Base-by-base conservation (phyloP, 2,888 invertebrate genomes). In the Odontomyia ornata region DNA sequence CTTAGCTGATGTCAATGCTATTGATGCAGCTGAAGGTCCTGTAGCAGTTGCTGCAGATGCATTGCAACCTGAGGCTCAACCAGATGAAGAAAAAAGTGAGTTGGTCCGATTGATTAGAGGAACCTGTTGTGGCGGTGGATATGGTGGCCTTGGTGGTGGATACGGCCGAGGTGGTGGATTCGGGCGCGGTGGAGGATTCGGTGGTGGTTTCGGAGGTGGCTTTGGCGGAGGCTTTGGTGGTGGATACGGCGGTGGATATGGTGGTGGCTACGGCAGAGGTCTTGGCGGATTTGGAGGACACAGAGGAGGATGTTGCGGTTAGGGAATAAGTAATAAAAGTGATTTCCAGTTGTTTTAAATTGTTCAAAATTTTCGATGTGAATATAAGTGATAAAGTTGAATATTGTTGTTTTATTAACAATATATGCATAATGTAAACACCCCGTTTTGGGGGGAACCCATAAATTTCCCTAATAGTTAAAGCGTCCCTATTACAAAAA, bases 141-240 rank as follows among this genome's bases (percentile, higher is more conserved):
- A 21, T 60, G 75, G 79, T 15, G 62, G 76, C 1, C 43, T 67
- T 21, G 25, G 64, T 25, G 73, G 67, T 47, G 72, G 78, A 28
- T 77, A 46, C 46, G 76, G 72, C 25, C 62, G 72, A 18, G 77
- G 60, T 18, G 76, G 77, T 67, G 79, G 75, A n/a, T 69, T 76
- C 28, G 76, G 73, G 3, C 36, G 36, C 36, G 36, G 64, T 13
- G 64, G 73, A 57, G 76, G 75, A 46, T 52, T 47, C 27, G 73
- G 73, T 1, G 43, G 56, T 18, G 73, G 73, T 18, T 52, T 52
- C 15, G 73, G 73, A 9, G 73, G 75, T 21, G 75, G 36, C 73
- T 76, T 4, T 52, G 52, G 36, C 27, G 56, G 43, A 18, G 72
- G 36, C 11, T 78, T 62, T 72, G 77, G 77, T 21, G 30, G 77